Conservation (phyloP, 2,797 vertebrate species). For the Arctocebus calabarensis region DNA sequence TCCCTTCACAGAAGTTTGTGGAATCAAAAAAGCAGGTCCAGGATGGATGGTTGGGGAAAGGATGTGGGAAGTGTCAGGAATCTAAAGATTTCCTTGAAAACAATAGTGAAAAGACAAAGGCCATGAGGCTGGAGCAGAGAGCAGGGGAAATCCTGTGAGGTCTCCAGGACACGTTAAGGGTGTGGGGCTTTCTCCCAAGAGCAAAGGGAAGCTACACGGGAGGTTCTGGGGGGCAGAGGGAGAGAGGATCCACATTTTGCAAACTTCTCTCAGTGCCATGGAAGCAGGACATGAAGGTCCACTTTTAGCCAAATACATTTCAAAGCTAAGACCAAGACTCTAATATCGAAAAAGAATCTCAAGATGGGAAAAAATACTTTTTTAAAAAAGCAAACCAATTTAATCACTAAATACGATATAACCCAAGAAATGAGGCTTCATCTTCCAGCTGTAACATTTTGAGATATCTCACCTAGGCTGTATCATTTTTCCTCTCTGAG, state of each 20-base stretch:
- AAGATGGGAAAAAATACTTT: too few species aligned
- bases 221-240: accelerated
- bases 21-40: not conserved
- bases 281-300: not conserved
- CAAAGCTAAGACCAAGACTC: not conserved
- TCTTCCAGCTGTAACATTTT: not conserved
- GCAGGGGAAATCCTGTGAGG: not conserved
- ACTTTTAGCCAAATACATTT: not conserved
- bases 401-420: not conserved
- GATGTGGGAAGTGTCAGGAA: not conserved
- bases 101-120: not conserved
- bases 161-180: not conserved
- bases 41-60: accelerated
- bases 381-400: not conserved
- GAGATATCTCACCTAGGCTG: not conserved
- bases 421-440: not conserved
- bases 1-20: not conserved
- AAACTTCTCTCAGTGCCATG: not conserved
- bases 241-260: not conserved
- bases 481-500: not conserved
- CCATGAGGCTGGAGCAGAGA: not conserved
- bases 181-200: not conserved
- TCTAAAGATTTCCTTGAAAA: not conserved
- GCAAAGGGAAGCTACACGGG: not conserved
- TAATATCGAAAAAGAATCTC: not conserved